A percentile compares a stretch with the other conserved stretches of the same genome.
Conservation (phyloP, 2,888 invertebrate genomes). For the Drosophila borborema region DNA sequence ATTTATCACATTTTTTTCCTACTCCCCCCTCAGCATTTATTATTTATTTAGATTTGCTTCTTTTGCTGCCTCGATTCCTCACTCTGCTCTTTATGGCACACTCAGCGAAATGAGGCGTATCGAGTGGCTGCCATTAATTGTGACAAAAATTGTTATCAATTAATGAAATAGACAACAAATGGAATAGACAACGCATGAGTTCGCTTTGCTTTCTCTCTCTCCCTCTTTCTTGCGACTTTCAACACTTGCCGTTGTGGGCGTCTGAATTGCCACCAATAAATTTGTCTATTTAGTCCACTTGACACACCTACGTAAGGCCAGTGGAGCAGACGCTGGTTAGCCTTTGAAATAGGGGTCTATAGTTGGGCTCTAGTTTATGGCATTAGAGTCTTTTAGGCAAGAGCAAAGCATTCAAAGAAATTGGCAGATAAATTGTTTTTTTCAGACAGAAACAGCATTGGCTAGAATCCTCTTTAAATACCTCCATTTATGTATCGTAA, state of each 20-base stretch:
- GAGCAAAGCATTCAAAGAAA: background rate
- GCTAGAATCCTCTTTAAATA: no score
- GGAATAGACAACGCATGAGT: slow-evolving; percentile 31
- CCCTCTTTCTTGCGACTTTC: slow-evolving; percentile 27
- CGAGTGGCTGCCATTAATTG: slow-evolving; percentile 59
- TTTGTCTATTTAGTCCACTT: slow-evolving; percentile 67
- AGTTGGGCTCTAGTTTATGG: slow-evolving; percentile 49
- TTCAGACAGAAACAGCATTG: background rate
- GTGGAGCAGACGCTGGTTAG: slow-evolving; percentile 23
- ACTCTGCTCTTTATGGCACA: slow-evolving; percentile 30
- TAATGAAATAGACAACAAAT: slow-evolving; percentile 51
- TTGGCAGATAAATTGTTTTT: background rate
- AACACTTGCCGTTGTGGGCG: slow-evolving; percentile 55
- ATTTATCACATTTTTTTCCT: slow-evolving; percentile 7
- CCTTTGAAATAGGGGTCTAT: slow-evolving; percentile 21
- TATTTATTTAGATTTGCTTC: slow-evolving; percentile 51
- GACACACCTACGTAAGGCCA: slow-evolving; percentile 66
- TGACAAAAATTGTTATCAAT: slow-evolving; percentile 73
- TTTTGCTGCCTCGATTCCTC: slow-evolving; percentile 12
- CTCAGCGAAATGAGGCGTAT: slow-evolving; percentile 48
- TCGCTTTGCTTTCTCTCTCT: slow-evolving; percentile 3
- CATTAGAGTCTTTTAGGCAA: background rate
- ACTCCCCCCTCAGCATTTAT: slow-evolving; percentile 30
- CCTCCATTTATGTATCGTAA: background rate
- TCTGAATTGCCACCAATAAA: slow-evolving; percentile 61